Conservation (phyloP, 2,797 vertebrate species). For the Euphonia xanthogaster region DNA sequence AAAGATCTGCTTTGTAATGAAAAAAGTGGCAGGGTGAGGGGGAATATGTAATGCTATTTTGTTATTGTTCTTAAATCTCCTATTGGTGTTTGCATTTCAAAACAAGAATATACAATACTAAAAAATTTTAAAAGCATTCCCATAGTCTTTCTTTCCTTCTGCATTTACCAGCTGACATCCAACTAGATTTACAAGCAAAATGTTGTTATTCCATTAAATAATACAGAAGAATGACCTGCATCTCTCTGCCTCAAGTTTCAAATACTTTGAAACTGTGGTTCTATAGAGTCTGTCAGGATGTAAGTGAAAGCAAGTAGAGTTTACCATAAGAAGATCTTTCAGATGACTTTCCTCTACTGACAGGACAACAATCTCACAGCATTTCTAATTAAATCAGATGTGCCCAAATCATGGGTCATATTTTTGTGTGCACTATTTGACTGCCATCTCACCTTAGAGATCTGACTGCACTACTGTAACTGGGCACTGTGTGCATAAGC, state of each 20-base stretch:
- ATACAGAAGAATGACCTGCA: background rate
- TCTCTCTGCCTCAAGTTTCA: background rate
- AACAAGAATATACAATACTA: background rate
- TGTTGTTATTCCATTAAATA: background rate
- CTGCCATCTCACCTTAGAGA: background rate
- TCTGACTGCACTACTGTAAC: background rate
- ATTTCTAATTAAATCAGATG: background rate
- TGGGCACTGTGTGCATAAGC: background rate
- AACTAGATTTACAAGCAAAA: background rate
- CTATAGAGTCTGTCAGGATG: background rate
- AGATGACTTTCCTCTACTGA: background rate
- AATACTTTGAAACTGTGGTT: background rate
- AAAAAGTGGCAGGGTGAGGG: background rate
- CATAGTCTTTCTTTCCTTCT: background rate
- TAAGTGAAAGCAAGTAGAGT: background rate
- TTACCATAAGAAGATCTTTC: background rate
- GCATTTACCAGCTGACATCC: background rate
- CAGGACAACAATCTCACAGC: background rate
- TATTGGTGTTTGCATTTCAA: slow-evolving; percentile 22
- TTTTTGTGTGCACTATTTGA: background rate
- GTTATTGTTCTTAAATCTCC: background rate
- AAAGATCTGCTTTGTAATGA: background rate
- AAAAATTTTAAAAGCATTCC: slow-evolving; percentile 13
- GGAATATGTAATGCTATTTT: background rate
- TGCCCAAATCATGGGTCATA: background rate